These are phyloP conservation scores for Vicugna pacos DNA, from an alignment of 2,113 vertebrate genomes.

Conservation along the genomic window DNA sequence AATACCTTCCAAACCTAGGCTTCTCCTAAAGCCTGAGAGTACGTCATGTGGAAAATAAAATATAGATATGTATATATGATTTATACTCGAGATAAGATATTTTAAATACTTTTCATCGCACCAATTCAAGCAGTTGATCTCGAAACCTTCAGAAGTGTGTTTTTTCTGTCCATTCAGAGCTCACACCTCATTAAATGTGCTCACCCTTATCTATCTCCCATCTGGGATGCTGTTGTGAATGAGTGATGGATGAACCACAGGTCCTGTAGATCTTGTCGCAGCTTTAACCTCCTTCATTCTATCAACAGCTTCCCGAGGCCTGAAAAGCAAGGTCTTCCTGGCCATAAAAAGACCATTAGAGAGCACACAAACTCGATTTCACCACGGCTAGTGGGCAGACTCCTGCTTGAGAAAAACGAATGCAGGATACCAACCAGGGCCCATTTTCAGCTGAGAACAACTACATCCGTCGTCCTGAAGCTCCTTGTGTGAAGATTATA, in stretches of 20 bases:
- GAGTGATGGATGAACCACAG: slow-evolving; percentile 4
- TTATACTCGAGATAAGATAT: slow-evolving; percentile 35
- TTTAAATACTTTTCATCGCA: slow-evolving; percentile 62
- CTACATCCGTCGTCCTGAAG: slow-evolving; percentile 27
- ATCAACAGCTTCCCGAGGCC: slow-evolving; percentile 9
- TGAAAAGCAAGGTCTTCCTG: slow-evolving; percentile 62
- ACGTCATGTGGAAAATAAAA: neutral
- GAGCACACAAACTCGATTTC: slow-evolving; percentile 39
- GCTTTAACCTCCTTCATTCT: slow-evolving; percentile 23
- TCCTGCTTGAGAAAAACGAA: slow-evolving; percentile 70
- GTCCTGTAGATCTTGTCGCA: slow-evolving; percentile 33
- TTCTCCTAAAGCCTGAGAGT: slow-evolving; percentile 48
- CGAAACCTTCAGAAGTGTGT: neutral
- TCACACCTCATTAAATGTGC: slow-evolving; percentile 18
- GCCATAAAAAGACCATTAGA: slow-evolving; percentile 22
- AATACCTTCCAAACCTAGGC: slow-evolving; percentile 47
- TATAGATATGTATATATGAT: neutral
- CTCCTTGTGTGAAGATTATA: slow-evolving; percentile 44
- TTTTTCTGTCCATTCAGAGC: neutral
- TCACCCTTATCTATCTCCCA: neutral
- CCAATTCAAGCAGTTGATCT: neutral
- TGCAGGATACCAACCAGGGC: neutral
- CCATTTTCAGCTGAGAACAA: neutral
- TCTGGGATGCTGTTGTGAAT: neutral
- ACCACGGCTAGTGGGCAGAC: neutral